Percentiles rank a stretch among this genome's conserved stretches.
phyloP scores from a whole-genome alignment of 2,888 invertebrate genomes.

The Temnothorax unifasciatus region DNA sequence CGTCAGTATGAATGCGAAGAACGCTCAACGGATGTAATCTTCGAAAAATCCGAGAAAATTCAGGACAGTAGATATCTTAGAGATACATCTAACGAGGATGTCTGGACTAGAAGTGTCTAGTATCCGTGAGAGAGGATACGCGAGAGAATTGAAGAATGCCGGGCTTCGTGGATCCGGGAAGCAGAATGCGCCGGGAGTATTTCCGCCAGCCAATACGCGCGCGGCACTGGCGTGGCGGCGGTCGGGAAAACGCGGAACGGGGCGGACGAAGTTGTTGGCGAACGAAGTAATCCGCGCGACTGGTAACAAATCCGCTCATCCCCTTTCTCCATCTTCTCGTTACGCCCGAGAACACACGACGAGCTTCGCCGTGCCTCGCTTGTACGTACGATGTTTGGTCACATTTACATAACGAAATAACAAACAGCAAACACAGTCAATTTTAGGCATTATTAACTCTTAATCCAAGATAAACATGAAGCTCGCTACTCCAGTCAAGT shows the following conservation, averaged over 20 bases:
- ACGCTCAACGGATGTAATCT: not conserved
- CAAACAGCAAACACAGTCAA: constrained; percentile 38
- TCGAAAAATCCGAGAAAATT: constrained; percentile 8
- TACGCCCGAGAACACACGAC: constrained; percentile 36
- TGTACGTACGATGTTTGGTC: constrained; percentile 22
- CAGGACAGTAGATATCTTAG: not conserved
- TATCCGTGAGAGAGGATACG: not conserved
- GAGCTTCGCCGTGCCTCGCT: constrained; percentile 13
- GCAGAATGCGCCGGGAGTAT: constrained; percentile 2
- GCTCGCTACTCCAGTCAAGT: constrained; percentile 13
- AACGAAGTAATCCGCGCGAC: constrained; percentile 61
- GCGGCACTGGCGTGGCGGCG: not conserved
- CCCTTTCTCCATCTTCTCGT: constrained; percentile 55
- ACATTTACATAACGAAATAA: constrained; percentile 51
- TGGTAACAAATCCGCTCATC: constrained; percentile 63
- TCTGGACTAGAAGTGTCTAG: not conserved
- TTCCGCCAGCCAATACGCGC: constrained; percentile 7
- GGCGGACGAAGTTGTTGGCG: constrained; percentile 46
- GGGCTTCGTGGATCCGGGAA: constrained; percentile 12
- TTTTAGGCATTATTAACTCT: constrained; percentile 45
- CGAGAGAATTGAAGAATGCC: constrained; percentile 4
- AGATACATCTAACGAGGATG: not conserved
- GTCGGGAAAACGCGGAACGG: constrained; percentile 34
- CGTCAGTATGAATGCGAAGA: not conserved
- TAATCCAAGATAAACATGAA: constrained; percentile 23